Evolutionary conservation across 1,140 invertebrate genomes (phyloP).

Genomic region (Eurytemora carolleeae): DNA sequence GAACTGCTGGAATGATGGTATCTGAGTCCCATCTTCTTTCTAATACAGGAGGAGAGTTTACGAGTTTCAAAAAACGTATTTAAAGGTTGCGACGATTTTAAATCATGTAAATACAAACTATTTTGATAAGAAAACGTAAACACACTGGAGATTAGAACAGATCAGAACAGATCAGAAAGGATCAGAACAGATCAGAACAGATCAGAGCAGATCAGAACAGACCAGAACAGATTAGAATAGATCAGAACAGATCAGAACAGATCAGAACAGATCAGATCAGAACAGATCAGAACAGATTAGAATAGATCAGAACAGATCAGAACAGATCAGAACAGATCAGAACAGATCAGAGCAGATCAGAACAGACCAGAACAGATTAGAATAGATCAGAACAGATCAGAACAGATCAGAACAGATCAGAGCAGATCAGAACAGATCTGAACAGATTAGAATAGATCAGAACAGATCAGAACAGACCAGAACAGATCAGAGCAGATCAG

Average conservation of each 20-base stretch:
- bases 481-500: constrained; percentile 17
- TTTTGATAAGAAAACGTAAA: no score
- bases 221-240: constrained; percentile 19
- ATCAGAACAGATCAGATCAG: constrained; percentile 18
- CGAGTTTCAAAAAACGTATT: no score
- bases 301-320: constrained; percentile 17
- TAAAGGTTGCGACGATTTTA: no score
- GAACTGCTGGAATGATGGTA: no score
- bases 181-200: no score
- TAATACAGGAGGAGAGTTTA: no score
- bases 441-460: constrained; percentile 15
- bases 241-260: constrained; percentile 19
- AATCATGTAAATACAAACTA: no score
- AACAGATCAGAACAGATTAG: constrained; percentile 18
- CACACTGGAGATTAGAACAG: no score
- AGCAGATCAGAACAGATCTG: neutral
- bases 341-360: constrained; percentile 18
- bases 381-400: constrained; percentile 15
- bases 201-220: no score
- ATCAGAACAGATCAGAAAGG: no score
- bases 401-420: constrained; percentile 10
- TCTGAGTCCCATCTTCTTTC: no score
- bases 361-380: constrained; percentile 19
- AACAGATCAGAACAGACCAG: constrained; percentile 17
- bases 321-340: constrained; percentile 18